Evolutionary conservation across 2,797 vertebrate species (phyloP).

Genomic region (Epinephelus coioides): DNA sequence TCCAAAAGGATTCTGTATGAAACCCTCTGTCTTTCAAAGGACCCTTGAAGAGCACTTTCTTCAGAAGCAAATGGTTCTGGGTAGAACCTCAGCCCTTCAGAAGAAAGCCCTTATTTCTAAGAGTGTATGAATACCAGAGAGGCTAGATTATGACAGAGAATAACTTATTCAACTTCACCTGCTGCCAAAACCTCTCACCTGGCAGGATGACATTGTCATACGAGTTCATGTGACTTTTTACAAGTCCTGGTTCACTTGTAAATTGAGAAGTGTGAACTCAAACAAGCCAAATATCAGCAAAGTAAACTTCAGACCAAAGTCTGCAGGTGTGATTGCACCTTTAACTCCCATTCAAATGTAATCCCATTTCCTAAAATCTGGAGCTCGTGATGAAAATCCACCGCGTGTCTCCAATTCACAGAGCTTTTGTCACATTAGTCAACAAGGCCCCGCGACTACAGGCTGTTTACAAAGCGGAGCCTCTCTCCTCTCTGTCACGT

Average conservation of each 20-base stretch:
- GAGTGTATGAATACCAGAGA: neutral
- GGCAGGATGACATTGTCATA: neutral
- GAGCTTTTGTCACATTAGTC: slow-evolving; percentile 74
- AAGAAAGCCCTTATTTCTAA: no score
- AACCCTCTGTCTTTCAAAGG: no score
- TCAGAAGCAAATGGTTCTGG: no score
- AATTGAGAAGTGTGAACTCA: slow-evolving; percentile 35
- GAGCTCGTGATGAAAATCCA: slow-evolving; percentile 59
- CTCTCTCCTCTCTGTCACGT: slow-evolving; percentile 59
- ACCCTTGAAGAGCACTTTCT: no score
- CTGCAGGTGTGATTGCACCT: slow-evolving; percentile 69
- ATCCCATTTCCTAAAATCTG: slow-evolving; percentile 63
- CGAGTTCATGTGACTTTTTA: slow-evolving; percentile 37
- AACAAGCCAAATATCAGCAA: slow-evolving; percentile 22
- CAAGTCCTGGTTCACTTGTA: slow-evolving; percentile 38
- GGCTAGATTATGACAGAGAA: neutral
- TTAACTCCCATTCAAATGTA: slow-evolving; percentile 39
- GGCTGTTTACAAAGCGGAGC: slow-evolving; percentile 74
- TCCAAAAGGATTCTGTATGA: no score
- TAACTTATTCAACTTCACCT: neutral
- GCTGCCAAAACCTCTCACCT: slow-evolving; percentile 34
- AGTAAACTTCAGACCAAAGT: slow-evolving; percentile 62
- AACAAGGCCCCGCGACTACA: slow-evolving; percentile 66
- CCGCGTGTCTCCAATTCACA: slow-evolving; percentile 31
- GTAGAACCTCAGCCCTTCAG: no score